Base-by-base conservation (phyloP, 2,888 invertebrate species). In the Arge pagana region DNA sequence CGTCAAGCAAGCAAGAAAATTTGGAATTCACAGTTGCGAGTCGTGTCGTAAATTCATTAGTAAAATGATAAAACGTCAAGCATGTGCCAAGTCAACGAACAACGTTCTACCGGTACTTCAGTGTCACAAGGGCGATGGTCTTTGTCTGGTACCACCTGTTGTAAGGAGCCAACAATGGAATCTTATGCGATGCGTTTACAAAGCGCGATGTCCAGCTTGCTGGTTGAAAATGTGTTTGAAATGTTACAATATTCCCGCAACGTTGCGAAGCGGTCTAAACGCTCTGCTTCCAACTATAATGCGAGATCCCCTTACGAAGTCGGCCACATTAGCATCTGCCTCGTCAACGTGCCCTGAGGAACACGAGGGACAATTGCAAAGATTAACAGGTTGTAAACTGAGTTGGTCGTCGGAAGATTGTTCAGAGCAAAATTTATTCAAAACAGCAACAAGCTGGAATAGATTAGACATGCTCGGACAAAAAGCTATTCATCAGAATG, bases 41-140 rank as follows among this genome's bases (percentile, higher is more conserved):
- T 86, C 89, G 6, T 94, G 94, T 74, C 82, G 90, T 42, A 91
- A 91, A 74, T 93, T 93, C 75, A 90, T 93, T 67, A 86, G 89
- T 13, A 89, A 90, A 72, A 86, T 89, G 82, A 83, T 89, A 57
- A 88, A 88, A 74, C 83, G 85, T 53, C 84, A 83, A 64, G 82
- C 83, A 57, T 78, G 82, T 66, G 80, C 82, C 26, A 83, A 83
- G 65, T 68, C 72, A 26, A 62, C 67, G n/a, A 80, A 80, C 66
- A 78, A 78, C 61, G 78, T 80, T 35, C 79, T 81, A 53, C 77
- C 82, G 33, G 76, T 80, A 21, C 79, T 87, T 71, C 83, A 85
- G 64, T 88, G 88, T 76, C 80, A 85, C 65, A 84, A 85, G 68
- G 87, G 87, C 58, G 86, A 87, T 77, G 86, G 89, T 41, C 82